These are phyloP conservation scores for Leptura quadrifasciata DNA, from an alignment of 2,888 invertebrate species.

Conservation along the genomic window DNA sequence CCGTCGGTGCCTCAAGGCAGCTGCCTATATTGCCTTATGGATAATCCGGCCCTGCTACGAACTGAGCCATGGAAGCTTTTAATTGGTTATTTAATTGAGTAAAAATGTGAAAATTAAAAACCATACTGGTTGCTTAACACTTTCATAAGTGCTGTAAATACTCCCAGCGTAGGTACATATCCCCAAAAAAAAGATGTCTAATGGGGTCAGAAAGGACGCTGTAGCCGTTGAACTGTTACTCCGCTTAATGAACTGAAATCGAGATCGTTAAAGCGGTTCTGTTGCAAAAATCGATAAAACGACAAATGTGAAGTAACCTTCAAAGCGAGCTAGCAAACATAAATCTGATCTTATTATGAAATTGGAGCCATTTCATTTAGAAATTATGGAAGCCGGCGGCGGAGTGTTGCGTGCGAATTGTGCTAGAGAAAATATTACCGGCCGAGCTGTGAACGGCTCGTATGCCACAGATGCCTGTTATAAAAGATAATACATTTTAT, in stretches of 20 bases:
- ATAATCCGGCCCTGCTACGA: too few species aligned
- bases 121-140: too few species aligned
- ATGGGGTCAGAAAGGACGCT: not conserved
- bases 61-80: too few species aligned
- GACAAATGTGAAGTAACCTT: not conserved
- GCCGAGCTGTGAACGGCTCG: not conserved
- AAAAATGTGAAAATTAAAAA: too few species aligned
- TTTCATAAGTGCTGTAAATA: too few species aligned
- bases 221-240: not conserved
- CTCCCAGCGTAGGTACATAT: too few species aligned
- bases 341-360: conserved; percentile 40
- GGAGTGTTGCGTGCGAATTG: not conserved
- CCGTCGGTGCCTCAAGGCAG: too few species aligned
- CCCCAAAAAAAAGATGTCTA: too few species aligned
- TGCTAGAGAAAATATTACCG: conserved; percentile 3
- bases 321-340: not conserved
- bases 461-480: not conserved
- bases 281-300: conserved; percentile 3
- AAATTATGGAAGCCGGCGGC: conserved; percentile 8
- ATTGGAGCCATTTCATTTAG: conserved; percentile 37
- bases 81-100: too few species aligned
- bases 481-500: conserved; percentile 2
- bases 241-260: not conserved
- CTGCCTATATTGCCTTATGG: too few species aligned
- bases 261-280: not conserved